Percentiles rank a stretch among this genome's conserved stretches.
Evolutionary conservation across 2,888 invertebrate genomes (phyloP).

Genomic region (Acrocera orbiculus): DNA sequence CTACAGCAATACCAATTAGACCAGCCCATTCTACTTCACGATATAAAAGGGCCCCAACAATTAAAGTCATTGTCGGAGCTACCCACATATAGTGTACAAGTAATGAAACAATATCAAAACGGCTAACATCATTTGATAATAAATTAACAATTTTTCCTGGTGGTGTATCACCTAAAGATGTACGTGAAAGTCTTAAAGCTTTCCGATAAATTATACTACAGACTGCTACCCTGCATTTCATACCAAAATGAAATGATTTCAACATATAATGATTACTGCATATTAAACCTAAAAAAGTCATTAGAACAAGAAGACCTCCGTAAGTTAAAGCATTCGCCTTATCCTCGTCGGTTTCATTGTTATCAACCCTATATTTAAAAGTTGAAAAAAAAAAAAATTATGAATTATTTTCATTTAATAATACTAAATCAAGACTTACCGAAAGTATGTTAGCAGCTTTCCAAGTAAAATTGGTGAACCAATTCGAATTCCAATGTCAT

Average conservation of each 20-base stretch:
- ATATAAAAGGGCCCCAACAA: slow-evolving; percentile 54
- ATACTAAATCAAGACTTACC: slow-evolving; percentile 7
- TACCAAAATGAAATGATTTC: slow-evolving; percentile 58
- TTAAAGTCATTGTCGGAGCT: slow-evolving; percentile 46
- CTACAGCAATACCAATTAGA: slow-evolving; percentile 50
- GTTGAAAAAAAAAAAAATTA: neutral
- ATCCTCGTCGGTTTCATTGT: slow-evolving; percentile 1
- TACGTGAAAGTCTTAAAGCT: slow-evolving; percentile 48
- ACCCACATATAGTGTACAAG: slow-evolving; percentile 68
- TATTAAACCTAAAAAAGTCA: slow-evolving; percentile 30
- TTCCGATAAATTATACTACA: slow-evolving; percentile 76
- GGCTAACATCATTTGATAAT: slow-evolving; percentile 70
- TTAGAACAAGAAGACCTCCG: slow-evolving; percentile 29
- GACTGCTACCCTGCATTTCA: slow-evolving; percentile 62
- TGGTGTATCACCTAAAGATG: slow-evolving; percentile 63
- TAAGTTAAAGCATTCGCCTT: slow-evolving; percentile 36
- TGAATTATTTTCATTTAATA: neutral
- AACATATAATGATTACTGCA: slow-evolving; percentile 46
- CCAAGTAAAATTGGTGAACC: slow-evolving; percentile 13
- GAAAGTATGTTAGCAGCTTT: slow-evolving; percentile 12
- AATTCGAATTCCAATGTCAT: slow-evolving; percentile 13
- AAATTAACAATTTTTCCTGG: slow-evolving; percentile 77
- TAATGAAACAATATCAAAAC: slow-evolving; percentile 59
- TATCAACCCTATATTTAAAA: slow-evolving; percentile 3
- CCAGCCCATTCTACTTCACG: slow-evolving; percentile 44